These are phyloP conservation scores for Poeciliopsis turneri DNA, from an alignment of 2,797 vertebrate species.

Conservation along the genomic window DNA sequence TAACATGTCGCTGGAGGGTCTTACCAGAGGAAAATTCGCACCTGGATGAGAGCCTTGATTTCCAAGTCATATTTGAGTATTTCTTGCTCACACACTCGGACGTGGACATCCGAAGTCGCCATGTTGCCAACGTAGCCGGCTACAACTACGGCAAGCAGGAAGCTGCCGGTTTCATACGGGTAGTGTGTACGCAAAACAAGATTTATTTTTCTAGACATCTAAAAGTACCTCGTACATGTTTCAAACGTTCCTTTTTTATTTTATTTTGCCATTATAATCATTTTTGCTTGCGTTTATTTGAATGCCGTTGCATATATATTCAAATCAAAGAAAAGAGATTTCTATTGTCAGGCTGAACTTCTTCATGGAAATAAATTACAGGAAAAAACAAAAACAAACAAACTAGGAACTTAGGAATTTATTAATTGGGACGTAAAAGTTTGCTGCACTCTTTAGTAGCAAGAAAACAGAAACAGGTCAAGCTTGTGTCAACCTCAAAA, in stretches of 20 bases:
- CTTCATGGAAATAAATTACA: not conserved
- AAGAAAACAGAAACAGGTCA: slow-evolving; percentile 16
- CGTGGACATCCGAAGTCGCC: slow-evolving; percentile 86
- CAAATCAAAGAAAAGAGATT: not conserved
- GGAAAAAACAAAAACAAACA: not conserved
- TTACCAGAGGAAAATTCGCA: slow-evolving; percentile 64
- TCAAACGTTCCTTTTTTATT: too few relatives aligned
- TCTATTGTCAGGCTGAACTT: not conserved
- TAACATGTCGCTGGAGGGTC: not conserved
- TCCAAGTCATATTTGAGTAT: slow-evolving; percentile 95
- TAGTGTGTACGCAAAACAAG: not conserved
- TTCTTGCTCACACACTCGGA: slow-evolving; percentile 92
- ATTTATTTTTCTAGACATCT: not conserved
- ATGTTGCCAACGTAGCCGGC: slow-evolving; percentile 74
- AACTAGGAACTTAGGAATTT: slow-evolving; percentile 10
- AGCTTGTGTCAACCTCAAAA: slow-evolving; percentile 17
- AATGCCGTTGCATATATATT: not conserved
- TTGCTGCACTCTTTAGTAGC: slow-evolving; percentile 3
- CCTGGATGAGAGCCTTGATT: slow-evolving; percentile 95
- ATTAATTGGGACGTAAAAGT: slow-evolving; percentile 23
- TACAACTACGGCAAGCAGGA: slow-evolving; percentile 70
- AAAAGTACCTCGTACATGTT: not conserved
- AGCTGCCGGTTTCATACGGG: not conserved
- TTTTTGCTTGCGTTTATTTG: not conserved
- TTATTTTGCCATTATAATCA: not conserved